Base-by-base conservation (phyloP, 2,888 invertebrate genomes). In the Agrochola circellaris region DNA sequence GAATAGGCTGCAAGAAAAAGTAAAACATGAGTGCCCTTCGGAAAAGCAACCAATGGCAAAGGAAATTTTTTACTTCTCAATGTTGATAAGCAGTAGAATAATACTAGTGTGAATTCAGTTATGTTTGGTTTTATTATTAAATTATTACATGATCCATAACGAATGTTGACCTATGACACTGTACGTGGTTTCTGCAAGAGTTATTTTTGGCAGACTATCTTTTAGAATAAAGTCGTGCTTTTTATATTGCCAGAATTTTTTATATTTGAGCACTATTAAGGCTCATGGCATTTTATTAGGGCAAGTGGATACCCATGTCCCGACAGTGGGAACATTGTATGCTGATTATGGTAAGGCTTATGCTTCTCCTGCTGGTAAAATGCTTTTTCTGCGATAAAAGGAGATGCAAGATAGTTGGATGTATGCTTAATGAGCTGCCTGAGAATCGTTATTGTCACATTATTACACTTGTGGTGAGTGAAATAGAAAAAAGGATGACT, bases 21-120 rank as follows among this genome's bases (percentile, higher is more conserved):
- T 23, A 23, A 75, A 82, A 84, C 51, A 34, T 17, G 38, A 8
- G 13, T 71, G 68, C 69, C 80, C 74, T 84, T 81, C 51, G 82
- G 73, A 84, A 82, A 72, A 42, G 23, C 38, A 61, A 13, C 13
- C 77, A 82, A 75, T 75, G 73, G 11, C 66, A 78, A 51, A 83
- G 78, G 71, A 83, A 83, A 78, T 54, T 38, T 65, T 58, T 65
- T 26, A 51, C 68, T 56, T 73, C 69, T 66, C 62, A 48, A 20
- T 42, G 11, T 62, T 60, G n/a, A 60, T 58, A 58, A 11, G 8
- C 60, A 54, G 38, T 51, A 51, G 9, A 54, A 48, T 73, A 66
- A 34, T 45, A 58, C 15, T 48, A 45, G 15, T 54, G n/a, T 34
- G 26, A 48, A 64, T 65, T 54, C 26, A 68, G n/a, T 51, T 42